phyloP scores from a whole-genome alignment of 2,888 invertebrate species.

The Sarcophaga subvicina region DNA sequence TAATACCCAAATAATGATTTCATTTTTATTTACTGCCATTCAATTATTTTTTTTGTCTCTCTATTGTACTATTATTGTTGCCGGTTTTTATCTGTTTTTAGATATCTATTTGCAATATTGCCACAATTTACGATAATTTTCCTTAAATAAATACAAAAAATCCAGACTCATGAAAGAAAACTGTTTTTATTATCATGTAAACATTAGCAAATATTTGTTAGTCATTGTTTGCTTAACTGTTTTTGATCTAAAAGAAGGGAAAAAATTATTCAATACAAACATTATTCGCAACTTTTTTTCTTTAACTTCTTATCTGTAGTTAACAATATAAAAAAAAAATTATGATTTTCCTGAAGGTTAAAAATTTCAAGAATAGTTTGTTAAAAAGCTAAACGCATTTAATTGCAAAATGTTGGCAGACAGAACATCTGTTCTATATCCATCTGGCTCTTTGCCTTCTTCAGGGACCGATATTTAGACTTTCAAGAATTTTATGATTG shows the following conservation, averaged over 20 bases:
- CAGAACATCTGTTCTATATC: no score
- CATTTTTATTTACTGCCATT: slow-evolving; percentile 40
- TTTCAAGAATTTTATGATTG: no score
- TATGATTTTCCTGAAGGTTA: no score
- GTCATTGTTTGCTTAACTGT: slow-evolving; percentile 4
- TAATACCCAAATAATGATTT: slow-evolving; percentile 33
- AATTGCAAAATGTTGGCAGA: no score
- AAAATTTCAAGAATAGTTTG: no score
- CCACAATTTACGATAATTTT: slow-evolving; percentile 19
- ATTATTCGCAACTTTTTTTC: no score
- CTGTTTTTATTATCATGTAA: background rate
- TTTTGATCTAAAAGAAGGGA: background rate
- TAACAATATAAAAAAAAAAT: no score
- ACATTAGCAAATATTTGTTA: slow-evolving; percentile 12
- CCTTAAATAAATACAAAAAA: background rate
- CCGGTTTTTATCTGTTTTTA: background rate
- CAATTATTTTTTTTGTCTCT: background rate
- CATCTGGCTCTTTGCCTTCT: no score
- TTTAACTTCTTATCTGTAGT: no score
- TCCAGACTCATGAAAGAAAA: background rate
- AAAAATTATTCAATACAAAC: no score
- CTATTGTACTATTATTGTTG: background rate
- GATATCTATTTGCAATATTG: background rate
- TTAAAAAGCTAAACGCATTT: no score
- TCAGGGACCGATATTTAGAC: no score